Evolutionary conservation across 1,140 invertebrate species (phyloP), one percentile per base, ranked within the genome.

Genomic region (Camponotus pennsylvanicus): DNA sequence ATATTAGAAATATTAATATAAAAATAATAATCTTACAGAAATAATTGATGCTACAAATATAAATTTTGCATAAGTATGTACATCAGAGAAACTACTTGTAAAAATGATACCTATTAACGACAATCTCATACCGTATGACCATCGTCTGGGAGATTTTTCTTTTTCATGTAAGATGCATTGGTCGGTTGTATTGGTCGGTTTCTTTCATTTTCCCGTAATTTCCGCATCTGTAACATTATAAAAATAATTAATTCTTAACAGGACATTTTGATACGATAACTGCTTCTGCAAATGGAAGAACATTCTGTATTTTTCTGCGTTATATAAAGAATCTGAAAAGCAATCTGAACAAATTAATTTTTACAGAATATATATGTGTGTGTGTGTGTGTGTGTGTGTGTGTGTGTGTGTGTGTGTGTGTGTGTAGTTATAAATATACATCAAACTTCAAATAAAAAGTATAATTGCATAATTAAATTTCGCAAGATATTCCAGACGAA

Each of bases 141-240:
- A 69, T 91, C 89, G n/a, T 90, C 88, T 59, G 57, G 34, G 85
- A 90, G 85, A 89, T 91, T 92, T 86, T 94, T 93, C 82, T 94
- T 92, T 66, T 93, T 92, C 86, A 92, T 92, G 37, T 90, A 91
- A 85, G 93, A 91, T 91, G 92, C 91, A 93, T 92, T 85, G 92
- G 92, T 27, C 91, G 92, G 88, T 88, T 92, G 27, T 92, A 93
- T 92, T 85, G 93, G 92, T 27, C 91, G 92, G 89, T 88, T 92
- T 66, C 89, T 92, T 89, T 94, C 92, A 89, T 87, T 94, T 86
- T 93, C 94, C 87, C 92, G 91, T 88, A 94, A 92, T 92, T 94
- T 94, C 86, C 93, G 92, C 93, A 94, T 93, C 94, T 94, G 91
- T 70, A 94, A 93, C 73, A 90, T 80, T 87, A 91, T 87, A 42